phyloP scores from a whole-genome alignment of 1,140 invertebrate species.

The Coboldia fuscipes region DNA sequence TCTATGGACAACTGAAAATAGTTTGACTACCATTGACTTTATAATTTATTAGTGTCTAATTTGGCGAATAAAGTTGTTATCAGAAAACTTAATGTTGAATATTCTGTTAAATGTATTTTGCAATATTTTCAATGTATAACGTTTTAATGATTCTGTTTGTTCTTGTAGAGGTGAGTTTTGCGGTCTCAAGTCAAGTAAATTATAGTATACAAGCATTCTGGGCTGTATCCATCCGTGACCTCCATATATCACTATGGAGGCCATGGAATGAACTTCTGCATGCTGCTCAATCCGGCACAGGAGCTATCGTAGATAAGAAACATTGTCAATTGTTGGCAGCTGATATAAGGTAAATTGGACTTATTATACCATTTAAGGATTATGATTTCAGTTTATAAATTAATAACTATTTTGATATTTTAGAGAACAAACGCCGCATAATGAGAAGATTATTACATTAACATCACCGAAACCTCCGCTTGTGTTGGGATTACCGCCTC shows the following conservation, averaged over 20 bases:
- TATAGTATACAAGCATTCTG: conserved; percentile 50
- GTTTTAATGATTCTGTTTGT: too few species aligned
- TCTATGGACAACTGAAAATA: too few species aligned
- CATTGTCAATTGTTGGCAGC: conserved; percentile 23
- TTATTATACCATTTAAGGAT: background rate
- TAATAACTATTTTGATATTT: conserved; percentile 1
- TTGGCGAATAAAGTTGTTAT: too few species aligned
- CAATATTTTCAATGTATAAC: too few species aligned
- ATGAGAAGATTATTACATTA: conserved; percentile 36
- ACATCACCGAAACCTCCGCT: conserved; percentile 34
- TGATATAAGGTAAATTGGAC: conserved; percentile 21
- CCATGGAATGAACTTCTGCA: conserved; percentile 38
- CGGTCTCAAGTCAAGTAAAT: conserved; percentile 46
- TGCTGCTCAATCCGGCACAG: conserved; percentile 26
- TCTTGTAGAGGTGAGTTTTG: conserved; percentile 40
- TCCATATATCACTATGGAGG: conserved; percentile 49
- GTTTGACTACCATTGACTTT: too few species aligned
- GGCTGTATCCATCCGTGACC: conserved; percentile 50
- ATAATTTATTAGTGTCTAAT: too few species aligned
- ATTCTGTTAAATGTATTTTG: too few species aligned
- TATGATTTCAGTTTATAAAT: background rate
- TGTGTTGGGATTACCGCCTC: conserved; percentile 43
- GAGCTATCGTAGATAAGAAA: conserved; percentile 27
- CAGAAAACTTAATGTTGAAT: too few species aligned
- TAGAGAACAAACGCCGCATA: conserved; percentile 35